phyloP scores from a whole-genome alignment of 2,113 vertebrate species.

The Sardina pilchardus region DNA sequence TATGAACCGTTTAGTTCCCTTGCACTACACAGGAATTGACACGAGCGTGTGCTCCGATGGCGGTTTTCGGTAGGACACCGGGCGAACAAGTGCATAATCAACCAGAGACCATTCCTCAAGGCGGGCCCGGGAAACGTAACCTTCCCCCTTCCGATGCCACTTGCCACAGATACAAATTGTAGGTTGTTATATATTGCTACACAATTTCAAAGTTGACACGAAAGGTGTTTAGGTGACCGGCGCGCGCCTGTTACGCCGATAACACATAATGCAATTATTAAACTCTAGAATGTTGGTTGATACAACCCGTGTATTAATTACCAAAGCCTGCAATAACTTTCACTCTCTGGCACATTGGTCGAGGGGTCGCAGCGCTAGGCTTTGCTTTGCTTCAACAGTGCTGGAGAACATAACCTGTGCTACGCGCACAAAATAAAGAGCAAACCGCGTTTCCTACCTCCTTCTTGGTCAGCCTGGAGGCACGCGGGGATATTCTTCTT shows the following conservation, averaged over 20 bases:
- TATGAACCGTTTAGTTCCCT: neutral
- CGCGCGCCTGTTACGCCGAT: neutral
- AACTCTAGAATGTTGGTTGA: neutral
- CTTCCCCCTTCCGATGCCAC: neutral
- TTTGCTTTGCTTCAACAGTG: neutral
- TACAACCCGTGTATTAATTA: constrained; percentile 11
- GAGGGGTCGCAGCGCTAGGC: neutral
- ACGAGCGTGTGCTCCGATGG: constrained; percentile 12
- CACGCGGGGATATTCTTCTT: constrained; percentile 97
- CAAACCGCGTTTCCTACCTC: constrained; percentile 69
- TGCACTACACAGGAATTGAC: neutral
- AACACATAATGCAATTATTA: neutral
- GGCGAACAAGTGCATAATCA: constrained; percentile 35
- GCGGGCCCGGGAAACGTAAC: constrained; percentile 31
- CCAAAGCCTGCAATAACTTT: neutral
- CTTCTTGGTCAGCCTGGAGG: constrained; percentile 90
- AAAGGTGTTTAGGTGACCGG: neutral
- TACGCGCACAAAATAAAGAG: neutral
- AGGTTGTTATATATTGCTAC: neutral
- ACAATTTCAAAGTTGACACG: constrained; percentile 11
- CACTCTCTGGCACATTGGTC: neutral
- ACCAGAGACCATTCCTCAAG: constrained; percentile 11
- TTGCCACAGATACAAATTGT: neutral
- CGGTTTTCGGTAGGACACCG: constrained; percentile 23
- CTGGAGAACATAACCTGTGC: neutral